Percentiles rank a stretch among this genome's conserved stretches.
phyloP scores from a whole-genome alignment of 2,797 vertebrate genomes.

The Anabas testudineus region DNA sequence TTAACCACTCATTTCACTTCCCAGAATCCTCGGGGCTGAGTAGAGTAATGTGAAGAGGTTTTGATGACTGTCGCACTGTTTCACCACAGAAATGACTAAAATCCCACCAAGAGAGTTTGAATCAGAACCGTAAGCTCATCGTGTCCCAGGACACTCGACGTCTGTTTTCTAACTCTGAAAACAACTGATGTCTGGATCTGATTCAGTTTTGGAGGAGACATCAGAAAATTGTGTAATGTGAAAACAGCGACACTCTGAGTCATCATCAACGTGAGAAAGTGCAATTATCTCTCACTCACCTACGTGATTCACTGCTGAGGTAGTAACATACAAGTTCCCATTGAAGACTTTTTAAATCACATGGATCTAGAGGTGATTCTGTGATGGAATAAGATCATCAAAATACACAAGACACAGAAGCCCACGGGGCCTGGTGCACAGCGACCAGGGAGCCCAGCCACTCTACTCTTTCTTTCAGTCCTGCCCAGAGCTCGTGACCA shows the following conservation, averaged over 20 bases:
- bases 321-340: no score
- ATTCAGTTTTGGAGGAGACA: not conserved
- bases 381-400: no score
- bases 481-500: no score
- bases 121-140: not conserved
- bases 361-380: no score
- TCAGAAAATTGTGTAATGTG: conserved; percentile 11
- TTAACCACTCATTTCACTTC: conserved; percentile 24
- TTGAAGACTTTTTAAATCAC: no score
- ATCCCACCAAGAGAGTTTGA: conserved; percentile 3
- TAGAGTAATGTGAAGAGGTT: not conserved
- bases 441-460: no score
- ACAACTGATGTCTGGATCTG: conserved; percentile 6
- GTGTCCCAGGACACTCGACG: conserved; percentile 11
- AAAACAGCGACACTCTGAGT: conserved; percentile 10
- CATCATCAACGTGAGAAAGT: conserved; percentile 29
- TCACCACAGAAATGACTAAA: conserved; percentile 26
- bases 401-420: no score
- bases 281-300: conserved; percentile 2
- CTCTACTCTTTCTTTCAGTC: no score
- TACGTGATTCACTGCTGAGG: conserved; percentile 5
- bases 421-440: no score
- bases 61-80: not conserved
- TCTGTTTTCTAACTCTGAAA: conserved; percentile 2
- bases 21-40: conserved; percentile 38